Evolutionary conservation across 2,888 invertebrate genomes (phyloP).

Genomic region (Gari tellinella): DNA sequence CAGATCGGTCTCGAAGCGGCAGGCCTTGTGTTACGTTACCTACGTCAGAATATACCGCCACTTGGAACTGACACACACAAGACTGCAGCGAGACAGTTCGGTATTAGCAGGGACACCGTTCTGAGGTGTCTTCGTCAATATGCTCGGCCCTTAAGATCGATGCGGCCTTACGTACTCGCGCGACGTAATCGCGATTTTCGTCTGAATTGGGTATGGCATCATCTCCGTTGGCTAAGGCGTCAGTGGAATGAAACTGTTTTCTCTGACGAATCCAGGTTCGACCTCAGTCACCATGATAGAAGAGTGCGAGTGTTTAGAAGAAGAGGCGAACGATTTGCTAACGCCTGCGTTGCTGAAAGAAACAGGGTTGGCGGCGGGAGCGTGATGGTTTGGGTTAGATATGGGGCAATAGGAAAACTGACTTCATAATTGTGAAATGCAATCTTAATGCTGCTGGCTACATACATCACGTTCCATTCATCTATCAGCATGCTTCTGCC

Average conservation of each 20-base stretch:
- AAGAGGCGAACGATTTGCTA: conserved; percentile 6
- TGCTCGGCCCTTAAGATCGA: background rate
- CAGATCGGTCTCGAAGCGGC: background rate
- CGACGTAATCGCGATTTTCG: no score
- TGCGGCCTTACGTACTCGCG: no score
- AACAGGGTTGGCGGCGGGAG: conserved; percentile 5
- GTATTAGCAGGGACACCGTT: conserved; percentile 12
- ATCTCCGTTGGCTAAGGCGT: conserved; percentile 9
- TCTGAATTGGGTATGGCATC: conserved; percentile 10
- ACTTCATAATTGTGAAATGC: background rate
- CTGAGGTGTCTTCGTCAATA: conserved; percentile 10
- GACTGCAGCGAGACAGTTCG: conserved; percentile 18
- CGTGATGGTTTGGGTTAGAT: conserved; percentile 16
- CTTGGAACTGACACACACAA: conserved; percentile 2
- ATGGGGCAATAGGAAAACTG: conserved; percentile 13
- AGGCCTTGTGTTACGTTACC: background rate
- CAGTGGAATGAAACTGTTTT: conserved; percentile 23
- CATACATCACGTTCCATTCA: conserved; percentile 15
- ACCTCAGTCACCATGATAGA: conserved; percentile 2
- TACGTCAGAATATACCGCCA: no score
- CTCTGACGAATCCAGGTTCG: conserved; percentile 25
- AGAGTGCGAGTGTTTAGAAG: conserved; percentile 8
- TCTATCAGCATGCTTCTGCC: conserved; percentile 13
- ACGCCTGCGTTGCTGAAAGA: background rate
- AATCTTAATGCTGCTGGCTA: conserved; percentile 13